Percentiles rank a stretch among this genome's conserved stretches.
These are phyloP conservation scores for Pao palembangensis DNA, from an alignment of 2,113 vertebrate genomes.

Conservation along the genomic window DNA sequence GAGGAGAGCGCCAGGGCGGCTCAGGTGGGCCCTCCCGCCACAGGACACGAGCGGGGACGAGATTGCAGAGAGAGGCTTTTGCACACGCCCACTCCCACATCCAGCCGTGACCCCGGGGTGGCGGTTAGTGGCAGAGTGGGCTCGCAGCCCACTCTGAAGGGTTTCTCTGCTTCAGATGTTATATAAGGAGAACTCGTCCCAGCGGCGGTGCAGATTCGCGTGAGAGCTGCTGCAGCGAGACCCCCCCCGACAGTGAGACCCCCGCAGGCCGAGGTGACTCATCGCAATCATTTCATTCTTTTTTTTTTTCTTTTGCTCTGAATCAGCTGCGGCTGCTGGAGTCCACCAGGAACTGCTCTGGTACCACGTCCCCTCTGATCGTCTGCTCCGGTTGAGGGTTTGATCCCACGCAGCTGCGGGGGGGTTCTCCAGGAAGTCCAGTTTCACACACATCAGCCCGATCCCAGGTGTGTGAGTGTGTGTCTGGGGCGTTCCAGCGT, in stretches of 20 bases:
- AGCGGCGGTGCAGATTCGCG: conserved; percentile 28
- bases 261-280: conserved; percentile 56
- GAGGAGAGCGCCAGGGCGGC: too few species aligned
- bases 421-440: too few species aligned
- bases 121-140: conserved; percentile 35
- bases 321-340: conserved; percentile 57
- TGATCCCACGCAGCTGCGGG: too few species aligned
- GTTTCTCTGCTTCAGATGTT: conserved; percentile 26
- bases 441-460: too few species aligned
- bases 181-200: conserved; percentile 36
- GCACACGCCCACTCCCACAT: conserved; percentile 20
- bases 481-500: too few species aligned
- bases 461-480: too few species aligned
- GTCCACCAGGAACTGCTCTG: conserved; percentile 24
- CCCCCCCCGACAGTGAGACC: conserved; percentile 37
- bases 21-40: conserved; percentile 3
- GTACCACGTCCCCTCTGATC: too few species aligned
- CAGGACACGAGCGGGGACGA: conserved; percentile 12
- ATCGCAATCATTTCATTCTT: conserved; percentile 37
- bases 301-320: conserved; percentile 23
- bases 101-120: conserved; percentile 24
- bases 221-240: conserved; percentile 38
- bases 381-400: too few species aligned
- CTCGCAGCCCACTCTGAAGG: too few species aligned
- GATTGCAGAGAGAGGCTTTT: too few species aligned